Conservation (phyloP, 2,888 invertebrate species). For the Drosophila prolongata region DNA sequence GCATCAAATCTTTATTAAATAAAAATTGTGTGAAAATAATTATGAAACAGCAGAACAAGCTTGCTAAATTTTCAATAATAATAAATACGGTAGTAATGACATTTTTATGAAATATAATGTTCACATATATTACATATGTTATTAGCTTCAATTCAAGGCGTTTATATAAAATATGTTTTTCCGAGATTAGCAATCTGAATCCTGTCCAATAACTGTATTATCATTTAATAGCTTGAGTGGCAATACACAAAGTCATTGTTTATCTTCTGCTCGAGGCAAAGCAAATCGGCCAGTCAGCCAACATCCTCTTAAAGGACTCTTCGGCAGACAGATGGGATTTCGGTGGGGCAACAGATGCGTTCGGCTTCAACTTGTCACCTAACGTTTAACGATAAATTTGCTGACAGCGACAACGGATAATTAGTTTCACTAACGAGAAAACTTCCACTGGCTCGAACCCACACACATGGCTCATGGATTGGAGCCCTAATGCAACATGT, state of each 20-base stretch:
- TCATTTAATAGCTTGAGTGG: conserved; percentile 13
- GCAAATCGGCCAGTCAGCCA: conserved; percentile 30
- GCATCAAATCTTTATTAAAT: neutral
- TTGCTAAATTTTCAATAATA: too few relatives aligned
- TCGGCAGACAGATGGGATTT: conserved; percentile 15
- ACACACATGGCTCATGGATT: conserved; percentile 57
- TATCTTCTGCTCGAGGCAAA: conserved; percentile 17
- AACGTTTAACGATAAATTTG: conserved; percentile 78
- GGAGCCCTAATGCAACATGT: conserved; percentile 73
- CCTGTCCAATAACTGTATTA: conserved; percentile 8
- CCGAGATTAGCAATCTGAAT: neutral
- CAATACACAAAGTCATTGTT: conserved; percentile 30
- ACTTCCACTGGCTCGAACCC: conserved; percentile 70
- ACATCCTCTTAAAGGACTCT: conserved; percentile 28
- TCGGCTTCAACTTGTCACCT: conserved; percentile 67
- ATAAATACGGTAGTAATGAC: too few relatives aligned
- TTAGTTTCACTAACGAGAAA: conserved; percentile 83
- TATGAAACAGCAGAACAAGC: too few relatives aligned
- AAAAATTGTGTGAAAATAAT: neutral
- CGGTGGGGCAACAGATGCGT: conserved; percentile 40
- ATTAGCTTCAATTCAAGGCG: too few relatives aligned
- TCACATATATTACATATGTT: too few relatives aligned
- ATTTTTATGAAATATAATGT: too few relatives aligned
- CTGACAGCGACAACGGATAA: conserved; percentile 81
- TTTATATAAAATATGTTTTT: neutral